phyloP scores from a whole-genome alignment of 2,888 invertebrate genomes.

The Rhodophaea formosa region DNA sequence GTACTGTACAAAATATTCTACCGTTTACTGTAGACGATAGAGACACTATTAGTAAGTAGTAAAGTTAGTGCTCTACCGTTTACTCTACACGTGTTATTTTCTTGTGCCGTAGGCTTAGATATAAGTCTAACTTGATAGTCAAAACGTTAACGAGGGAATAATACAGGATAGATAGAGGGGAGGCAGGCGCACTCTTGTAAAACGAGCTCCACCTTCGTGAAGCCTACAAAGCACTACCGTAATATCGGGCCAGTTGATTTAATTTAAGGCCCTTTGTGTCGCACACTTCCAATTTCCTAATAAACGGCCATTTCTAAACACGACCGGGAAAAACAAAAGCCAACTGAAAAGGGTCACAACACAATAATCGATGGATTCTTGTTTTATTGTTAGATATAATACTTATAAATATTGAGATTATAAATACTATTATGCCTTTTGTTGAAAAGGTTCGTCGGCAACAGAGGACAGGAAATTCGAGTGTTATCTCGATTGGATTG shows the following conservation, averaged over 20 bases:
- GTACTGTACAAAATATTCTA: too few species aligned
- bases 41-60: too few species aligned
- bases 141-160: not conserved
- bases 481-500: conserved; percentile 24
- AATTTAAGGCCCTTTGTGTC: conserved; percentile 72
- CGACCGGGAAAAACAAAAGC: conserved; percentile 59
- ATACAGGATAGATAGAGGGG: not conserved
- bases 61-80: too few species aligned
- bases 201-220: conserved; percentile 38
- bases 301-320: conserved; percentile 60
- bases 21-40: too few species aligned
- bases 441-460: conserved; percentile 35
- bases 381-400: conserved; percentile 54
- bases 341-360: conserved; percentile 50
- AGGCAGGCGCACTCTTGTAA: conserved; percentile 15
- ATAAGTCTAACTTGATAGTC: not conserved
- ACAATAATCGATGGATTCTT: conserved; percentile 56
- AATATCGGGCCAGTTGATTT: conserved; percentile 68
- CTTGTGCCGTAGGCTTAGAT: too few species aligned
- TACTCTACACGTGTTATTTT: too few species aligned
- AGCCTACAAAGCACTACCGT: conserved; percentile 52
- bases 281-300: conserved; percentile 67
- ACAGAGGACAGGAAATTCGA: conserved; percentile 29
- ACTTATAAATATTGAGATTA: conserved; percentile 41
- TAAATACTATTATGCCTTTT: conserved; percentile 39